Evolutionary conservation across 2,888 invertebrate genomes (phyloP).

Genomic region (Gastrophysa polygoni): DNA sequence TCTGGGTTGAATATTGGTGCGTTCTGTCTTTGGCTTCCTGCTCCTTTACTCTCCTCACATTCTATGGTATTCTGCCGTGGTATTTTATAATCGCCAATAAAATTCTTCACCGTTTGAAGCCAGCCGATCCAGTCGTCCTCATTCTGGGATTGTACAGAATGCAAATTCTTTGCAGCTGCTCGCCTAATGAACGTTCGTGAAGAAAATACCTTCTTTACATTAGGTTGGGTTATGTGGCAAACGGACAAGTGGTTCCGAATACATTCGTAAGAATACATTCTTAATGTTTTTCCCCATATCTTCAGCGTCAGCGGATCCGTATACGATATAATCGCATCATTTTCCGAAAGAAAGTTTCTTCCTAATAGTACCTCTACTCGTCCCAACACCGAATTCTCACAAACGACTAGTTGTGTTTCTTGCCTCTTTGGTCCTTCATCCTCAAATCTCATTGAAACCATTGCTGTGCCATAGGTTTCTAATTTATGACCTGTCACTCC

Average conservation of each 20-base stretch:
- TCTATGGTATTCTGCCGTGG: not conserved
- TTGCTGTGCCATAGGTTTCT: not conserved
- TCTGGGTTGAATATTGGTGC: not conserved
- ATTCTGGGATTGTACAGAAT: not conserved
- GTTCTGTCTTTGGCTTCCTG: not conserved
- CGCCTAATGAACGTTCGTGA: not conserved
- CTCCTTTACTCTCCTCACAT: not conserved
- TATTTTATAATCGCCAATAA: not conserved
- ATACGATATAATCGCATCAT: not conserved
- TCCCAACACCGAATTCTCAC: not conserved
- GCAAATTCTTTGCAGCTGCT: not conserved
- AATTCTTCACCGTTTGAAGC: not conserved
- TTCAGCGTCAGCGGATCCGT: not conserved
- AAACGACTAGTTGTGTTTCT: not conserved
- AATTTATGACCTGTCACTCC: not conserved
- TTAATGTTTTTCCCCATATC: not conserved
- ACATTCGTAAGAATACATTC: not conserved
- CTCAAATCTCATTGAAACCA: not conserved
- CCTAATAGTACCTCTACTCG: not conserved
- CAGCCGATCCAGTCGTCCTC: not conserved
- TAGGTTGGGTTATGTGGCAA: not conserved
- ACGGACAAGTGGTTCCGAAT: not conserved
- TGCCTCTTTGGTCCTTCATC: not conserved
- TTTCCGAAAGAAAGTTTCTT: not conserved
- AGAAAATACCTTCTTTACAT: not conserved